phyloP scores from a whole-genome alignment of 2,888 invertebrate genomes.

The Lacanobia wlatinum region DNA sequence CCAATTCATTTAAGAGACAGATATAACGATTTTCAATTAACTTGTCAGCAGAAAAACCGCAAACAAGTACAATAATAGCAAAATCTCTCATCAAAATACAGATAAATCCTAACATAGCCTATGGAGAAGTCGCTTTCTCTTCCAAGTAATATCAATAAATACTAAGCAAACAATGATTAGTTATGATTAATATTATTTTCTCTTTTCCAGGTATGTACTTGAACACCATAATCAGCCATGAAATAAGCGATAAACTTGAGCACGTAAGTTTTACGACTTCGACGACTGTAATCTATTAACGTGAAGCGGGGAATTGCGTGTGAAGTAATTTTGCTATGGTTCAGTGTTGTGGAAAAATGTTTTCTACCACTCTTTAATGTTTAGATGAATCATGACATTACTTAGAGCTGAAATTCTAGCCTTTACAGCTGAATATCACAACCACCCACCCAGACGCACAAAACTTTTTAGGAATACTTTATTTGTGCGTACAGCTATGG shows the following conservation, averaged over 20 bases:
- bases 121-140: not conserved
- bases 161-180: not conserved
- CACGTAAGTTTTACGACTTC: conserved; percentile 46
- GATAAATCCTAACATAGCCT: not conserved
- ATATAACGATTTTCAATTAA: not conserved
- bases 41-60: not conserved
- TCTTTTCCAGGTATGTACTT: conserved; percentile 54
- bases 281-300: conserved; percentile 19
- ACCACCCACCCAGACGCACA: too few relatives aligned
- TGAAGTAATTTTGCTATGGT: conserved; percentile 4
- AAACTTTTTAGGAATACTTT: too few relatives aligned
- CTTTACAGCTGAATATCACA: not conserved
- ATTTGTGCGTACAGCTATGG: too few relatives aligned
- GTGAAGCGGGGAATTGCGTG: conserved; percentile 6
- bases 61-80: not conserved
- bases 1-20: not conserved
- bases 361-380: not conserved
- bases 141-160: conserved; percentile 2
- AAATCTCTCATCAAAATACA: not conserved
- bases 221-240: conserved; percentile 25
- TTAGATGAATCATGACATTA: not conserved
- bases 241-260: conserved; percentile 39
- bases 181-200: conserved; percentile 24
- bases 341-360: not conserved
- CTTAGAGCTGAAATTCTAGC: not conserved